Base-by-base conservation (phyloP, 2,113 vertebrate genomes). In the Turdus rufiventris region DNA sequence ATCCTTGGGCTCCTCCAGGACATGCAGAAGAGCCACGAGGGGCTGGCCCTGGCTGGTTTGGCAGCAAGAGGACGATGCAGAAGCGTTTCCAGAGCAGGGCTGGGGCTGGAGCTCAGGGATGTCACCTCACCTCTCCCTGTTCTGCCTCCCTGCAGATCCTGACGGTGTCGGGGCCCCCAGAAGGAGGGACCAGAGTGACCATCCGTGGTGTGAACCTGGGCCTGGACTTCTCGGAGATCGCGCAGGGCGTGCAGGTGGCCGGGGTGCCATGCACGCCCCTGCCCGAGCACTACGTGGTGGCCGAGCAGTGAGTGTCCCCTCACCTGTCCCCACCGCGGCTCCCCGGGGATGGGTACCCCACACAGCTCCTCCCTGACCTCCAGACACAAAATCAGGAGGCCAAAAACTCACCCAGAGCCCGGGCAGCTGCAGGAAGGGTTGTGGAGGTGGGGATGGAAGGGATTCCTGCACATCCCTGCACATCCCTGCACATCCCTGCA, bases 131-230 rank as follows among this genome's bases (percentile, higher is more conserved):
- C 34, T 3, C 2, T 13, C 4, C 23, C 63, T 26, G 1, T 12
- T 76, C 63, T 77, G 31, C 75, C 91, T 94, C 77, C 60, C 50
- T 85, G 10, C 73, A 99, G 99, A 99, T 99, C 94, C 98, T 99
- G 45, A 99, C 99, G 0, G 98, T 99, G 75, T 99, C 99, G 1
- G 99, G 99, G 36, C 99, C 99, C 9, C 99, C 99, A 0, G 99
- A 99, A 93, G 99, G 99, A 91, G 99, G 99, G 24, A 99, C 99
- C 0, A 98, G 98, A 51, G 99, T 99, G 92, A 99, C 99, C 71
- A 99, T 99, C 97, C 98, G 98, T 0, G 99, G 99, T 0, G 98
- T 99, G 12, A 99, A 99, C 97, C 98, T 99, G 50, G 99, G 99
- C 29, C 97, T 99, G 97, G 98, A 99, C 88, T 99, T 99, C 97